Percentiles rank a stretch among this genome's conserved stretches.
Evolutionary conservation across 2,113 vertebrate species (phyloP).

Genomic region (Phalacrocorax brasilianus): DNA sequence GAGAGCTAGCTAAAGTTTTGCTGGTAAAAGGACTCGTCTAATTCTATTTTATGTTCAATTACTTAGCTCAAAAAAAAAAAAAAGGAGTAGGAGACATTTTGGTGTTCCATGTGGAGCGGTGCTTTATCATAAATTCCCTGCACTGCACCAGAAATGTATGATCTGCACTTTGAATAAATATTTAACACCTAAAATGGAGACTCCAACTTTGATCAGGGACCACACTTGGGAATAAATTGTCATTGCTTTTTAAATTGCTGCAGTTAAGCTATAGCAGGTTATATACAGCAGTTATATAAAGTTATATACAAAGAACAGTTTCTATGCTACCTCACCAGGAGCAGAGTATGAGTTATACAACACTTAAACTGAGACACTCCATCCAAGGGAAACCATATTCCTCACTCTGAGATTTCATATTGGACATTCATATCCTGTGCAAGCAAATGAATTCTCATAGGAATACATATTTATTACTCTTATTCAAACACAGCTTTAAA

Average conservation of each 20-base stretch:
- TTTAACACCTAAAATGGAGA: slow-evolving; percentile 56
- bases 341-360: slow-evolving; percentile 65
- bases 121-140: slow-evolving; percentile 33
- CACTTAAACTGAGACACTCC: slow-evolving; percentile 34
- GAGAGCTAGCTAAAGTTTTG: neutral
- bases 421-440: neutral
- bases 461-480: neutral
- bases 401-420: slow-evolving; percentile 1
- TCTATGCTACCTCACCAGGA: slow-evolving; percentile 58
- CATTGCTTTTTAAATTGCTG: slow-evolving; percentile 65
- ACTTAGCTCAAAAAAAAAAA: neutral
- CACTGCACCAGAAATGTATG: slow-evolving; percentile 9
- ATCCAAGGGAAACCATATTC: slow-evolving; percentile 39
- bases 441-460: slow-evolving; percentile 23
- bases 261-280: slow-evolving; percentile 64
- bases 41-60: slow-evolving; percentile 3
- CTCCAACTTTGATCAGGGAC: slow-evolving; percentile 51
- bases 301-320: slow-evolving; percentile 54
- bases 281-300: slow-evolving; percentile 51
- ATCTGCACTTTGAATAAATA: slow-evolving; percentile 64
- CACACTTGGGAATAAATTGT: slow-evolving; percentile 67
- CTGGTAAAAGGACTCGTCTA: neutral
- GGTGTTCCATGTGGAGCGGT: neutral
- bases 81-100: neutral
- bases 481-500: slow-evolving; percentile 13